Evolutionary conservation across 2,113 vertebrate genomes (phyloP), one percentile per base, ranked within the genome.

Genomic region (Falcunculus frontatus): DNA sequence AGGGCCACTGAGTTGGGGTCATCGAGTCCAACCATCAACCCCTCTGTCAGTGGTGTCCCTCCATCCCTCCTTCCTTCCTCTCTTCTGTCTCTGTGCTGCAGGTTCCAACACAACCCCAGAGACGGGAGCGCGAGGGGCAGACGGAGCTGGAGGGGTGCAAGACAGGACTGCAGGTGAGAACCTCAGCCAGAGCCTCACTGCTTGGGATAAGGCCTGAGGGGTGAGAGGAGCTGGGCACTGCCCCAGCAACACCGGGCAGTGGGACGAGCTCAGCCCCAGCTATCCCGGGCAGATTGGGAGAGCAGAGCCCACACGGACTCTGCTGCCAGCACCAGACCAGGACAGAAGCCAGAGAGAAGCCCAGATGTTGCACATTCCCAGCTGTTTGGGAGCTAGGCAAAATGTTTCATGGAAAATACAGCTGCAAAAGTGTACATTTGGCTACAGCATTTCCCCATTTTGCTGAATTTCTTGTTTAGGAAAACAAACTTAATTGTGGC

Each of bases 281-380:
- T 6, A 0, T 3, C 41, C 49, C 0, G 2, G 11, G 0, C 0
- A 17, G n/a, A 3, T 0, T 3, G 47, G 10, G 4, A 11, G 12
- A 74, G 62, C 77, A 53, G 74, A 56, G 63, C 69, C n/a, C 52
- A 29, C 69, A 9, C 0, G 2, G 68, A 11, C 52, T 7, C 42
- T 8, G 41, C 8, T 26, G 60, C 27, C 1, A 1, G 44, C 64
- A 20, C 1, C 4, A 56, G 65, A 18, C 7, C 82, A 6, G 41
- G 9, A 17, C 50, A 53, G 55, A 1, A 52, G 83, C 76, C 73
- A 50, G 42, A 8, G 39, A 52, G 41, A 12, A 57, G 59, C 59
- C 59, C 87, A 70, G 80, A 49, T 42, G 53, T 33, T 44, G 35
- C 37, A 2, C 8, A 1, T 6, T 14, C 50, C 55, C 89, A 46